Percentiles rank a stretch among this genome's conserved stretches.
Conservation (phyloP, 1,140 invertebrate species). For the Plectrocnemia conspersa region DNA sequence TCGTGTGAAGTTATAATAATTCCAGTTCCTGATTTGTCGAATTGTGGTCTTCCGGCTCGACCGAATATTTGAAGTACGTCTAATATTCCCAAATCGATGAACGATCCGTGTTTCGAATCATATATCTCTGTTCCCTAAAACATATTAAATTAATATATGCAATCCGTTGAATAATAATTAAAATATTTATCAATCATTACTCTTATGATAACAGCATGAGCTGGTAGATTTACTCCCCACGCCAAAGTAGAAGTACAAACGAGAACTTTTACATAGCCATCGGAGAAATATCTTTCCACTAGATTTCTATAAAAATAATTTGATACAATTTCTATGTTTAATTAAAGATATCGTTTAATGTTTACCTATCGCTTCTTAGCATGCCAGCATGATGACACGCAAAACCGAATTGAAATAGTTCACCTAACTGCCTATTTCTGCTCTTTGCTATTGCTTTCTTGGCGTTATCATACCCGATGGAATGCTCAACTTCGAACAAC, state of each 20-base stretch:
- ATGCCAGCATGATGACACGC: conserved; percentile 97
- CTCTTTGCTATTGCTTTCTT: conserved; percentile 64
- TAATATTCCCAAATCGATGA: conserved; percentile 92
- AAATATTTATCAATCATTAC: conserved; percentile 47
- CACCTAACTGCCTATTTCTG: conserved; percentile 69
- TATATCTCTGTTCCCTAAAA: conserved; percentile 94
- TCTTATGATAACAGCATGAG: conserved; percentile 95
- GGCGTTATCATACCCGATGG: conserved; percentile 56
- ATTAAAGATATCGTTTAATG: too few relatives aligned
- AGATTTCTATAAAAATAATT: conserved; percentile 55
- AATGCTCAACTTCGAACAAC: conserved; percentile 63
- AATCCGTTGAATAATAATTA: conserved; percentile 12
- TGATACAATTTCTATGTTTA: conserved; percentile 6
- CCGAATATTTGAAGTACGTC: conserved; percentile 99
- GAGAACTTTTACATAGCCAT: conserved; percentile 87
- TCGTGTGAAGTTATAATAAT: conserved; percentile 93
- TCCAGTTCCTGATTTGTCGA: conserved; percentile 86
- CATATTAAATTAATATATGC: not conserved
- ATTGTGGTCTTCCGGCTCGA: conserved; percentile 93
- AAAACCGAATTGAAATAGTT: conserved; percentile 85
- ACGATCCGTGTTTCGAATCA: conserved; percentile 90
- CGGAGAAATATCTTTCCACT: conserved; percentile 85
- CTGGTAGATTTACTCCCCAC: conserved; percentile 99
- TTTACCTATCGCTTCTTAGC: conserved; percentile 74
- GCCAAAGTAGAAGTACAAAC: conserved; percentile 97